Conservation (phyloP, 35 echinoderm and acorn worm species). For the Lytechinus variegatus region DNA sequence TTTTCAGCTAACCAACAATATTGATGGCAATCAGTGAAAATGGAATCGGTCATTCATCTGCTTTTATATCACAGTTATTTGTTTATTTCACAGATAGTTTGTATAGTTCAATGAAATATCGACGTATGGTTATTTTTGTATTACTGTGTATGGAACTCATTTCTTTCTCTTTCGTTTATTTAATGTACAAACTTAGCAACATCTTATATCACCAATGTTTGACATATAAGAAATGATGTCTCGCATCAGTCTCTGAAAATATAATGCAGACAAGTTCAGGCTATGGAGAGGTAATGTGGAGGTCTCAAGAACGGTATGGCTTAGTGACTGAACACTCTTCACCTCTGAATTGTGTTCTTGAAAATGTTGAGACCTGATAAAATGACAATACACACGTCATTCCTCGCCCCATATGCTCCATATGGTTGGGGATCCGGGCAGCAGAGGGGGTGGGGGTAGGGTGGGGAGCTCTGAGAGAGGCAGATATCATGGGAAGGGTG, state of each 20-base stretch:
- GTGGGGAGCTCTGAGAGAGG: background rate
- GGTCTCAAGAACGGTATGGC: background rate
- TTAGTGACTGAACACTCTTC: background rate
- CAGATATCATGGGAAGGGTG: background rate
- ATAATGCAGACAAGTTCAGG: background rate
- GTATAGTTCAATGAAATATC: too few species aligned
- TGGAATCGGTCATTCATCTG: background rate
- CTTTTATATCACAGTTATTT: background rate
- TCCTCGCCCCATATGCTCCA: conserved; percentile 26
- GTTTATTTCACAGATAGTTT: too few species aligned
- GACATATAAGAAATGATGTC: background rate
- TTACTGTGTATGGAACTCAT: background rate
- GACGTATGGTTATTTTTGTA: background rate
- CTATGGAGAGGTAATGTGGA: background rate
- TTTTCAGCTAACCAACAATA: too few species aligned
- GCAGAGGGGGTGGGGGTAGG: background rate
- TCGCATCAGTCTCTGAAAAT: background rate
- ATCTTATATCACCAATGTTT: background rate
- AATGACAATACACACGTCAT: conserved; percentile 29
- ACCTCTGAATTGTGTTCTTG: background rate
- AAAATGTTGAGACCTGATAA: background rate
- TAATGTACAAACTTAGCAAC: background rate
- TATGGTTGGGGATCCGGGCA: conserved; percentile 43
- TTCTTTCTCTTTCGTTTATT: background rate
- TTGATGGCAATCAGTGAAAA: too few species aligned